phyloP scores from a whole-genome alignment of 2,113 vertebrate species.

The Tiliqua scincoides region DNA sequence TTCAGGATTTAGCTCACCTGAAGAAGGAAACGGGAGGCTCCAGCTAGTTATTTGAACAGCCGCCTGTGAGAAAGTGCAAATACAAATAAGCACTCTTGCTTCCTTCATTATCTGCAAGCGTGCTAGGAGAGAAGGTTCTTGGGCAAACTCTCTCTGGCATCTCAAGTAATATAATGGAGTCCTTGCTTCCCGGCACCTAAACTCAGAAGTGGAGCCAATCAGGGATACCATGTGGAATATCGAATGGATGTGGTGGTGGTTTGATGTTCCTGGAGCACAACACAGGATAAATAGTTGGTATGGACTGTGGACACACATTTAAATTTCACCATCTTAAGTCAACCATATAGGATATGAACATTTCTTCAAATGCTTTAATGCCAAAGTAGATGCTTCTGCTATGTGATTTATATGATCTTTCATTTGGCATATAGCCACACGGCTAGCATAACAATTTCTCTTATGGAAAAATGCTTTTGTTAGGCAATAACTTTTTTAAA shows the following conservation, averaged over 20 bases:
- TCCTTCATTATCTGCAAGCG: background rate
- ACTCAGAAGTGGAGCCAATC: background rate
- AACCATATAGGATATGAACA: background rate
- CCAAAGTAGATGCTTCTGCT: background rate
- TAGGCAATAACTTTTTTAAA: slow-evolving; percentile 29
- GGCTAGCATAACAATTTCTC: background rate
- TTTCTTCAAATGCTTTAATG: background rate
- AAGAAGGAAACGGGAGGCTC: background rate
- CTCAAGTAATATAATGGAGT: background rate
- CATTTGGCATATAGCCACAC: background rate
- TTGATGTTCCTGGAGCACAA: background rate
- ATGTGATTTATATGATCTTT: background rate
- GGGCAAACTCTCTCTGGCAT: background rate
- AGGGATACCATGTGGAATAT: background rate
- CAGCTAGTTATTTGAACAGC: background rate
- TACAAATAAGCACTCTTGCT: too few relatives aligned
- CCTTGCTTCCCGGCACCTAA: background rate
- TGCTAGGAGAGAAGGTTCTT: background rate
- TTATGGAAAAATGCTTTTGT: background rate
- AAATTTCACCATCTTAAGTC: background rate
- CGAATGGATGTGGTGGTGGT: background rate
- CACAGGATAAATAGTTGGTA: background rate
- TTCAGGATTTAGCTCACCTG: background rate
- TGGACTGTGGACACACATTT: background rate
- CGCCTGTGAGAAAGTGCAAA: too few relatives aligned